Base-by-base conservation (phyloP, 2,113 vertebrate genomes). In the Larimichthys crocea region DNA sequence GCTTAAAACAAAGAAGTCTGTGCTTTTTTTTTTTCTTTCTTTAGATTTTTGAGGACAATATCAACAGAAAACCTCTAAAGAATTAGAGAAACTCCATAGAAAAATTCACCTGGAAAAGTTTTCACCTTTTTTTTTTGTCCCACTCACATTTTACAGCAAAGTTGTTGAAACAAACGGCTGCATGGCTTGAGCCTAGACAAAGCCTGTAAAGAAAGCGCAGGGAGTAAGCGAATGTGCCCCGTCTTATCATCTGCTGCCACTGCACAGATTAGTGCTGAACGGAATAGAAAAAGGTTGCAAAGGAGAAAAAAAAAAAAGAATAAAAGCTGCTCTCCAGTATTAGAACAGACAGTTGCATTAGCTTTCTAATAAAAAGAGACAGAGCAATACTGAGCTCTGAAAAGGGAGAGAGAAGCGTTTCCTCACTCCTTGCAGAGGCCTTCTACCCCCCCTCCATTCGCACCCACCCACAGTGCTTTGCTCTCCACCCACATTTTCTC, bases 331-430 rank as follows among this genome's bases (percentile, higher is more conserved):
- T 94, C 92, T 85, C 84, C 81, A 80, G 91, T 94, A 95, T 95
- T 93, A 94, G 94, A 95, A 95, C 94, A 94, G 94, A 95, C 95
- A 95, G 92, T 93, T 94, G 93, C 92, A 95, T 95, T 95, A 95
- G 92, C 91, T 91, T 91, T 89, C 93, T 95, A 95, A 95, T 93
- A 92, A 92, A 91, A 93, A 92, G 91, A 93, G 95, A 95, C 94
- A 92, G 92, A 91, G 89, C 93, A 94, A 94, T 92, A 94, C 91
- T 85, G 86, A 91, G 85, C 79, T 52, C 48, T 87, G 87, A 57
- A 86, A 90, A 75, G 53, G 63, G 65, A 84, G 80, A 87, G 63
- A 91, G 87, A 85, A 92, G 80, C 65, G 48, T 84, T 88, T 71
- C 85, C 84, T 86, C 35, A 22, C 49, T 76, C 60, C 56, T 79